Conservation (phyloP, 2,113 vertebrate genomes). For the Bufo gargarizans region DNA sequence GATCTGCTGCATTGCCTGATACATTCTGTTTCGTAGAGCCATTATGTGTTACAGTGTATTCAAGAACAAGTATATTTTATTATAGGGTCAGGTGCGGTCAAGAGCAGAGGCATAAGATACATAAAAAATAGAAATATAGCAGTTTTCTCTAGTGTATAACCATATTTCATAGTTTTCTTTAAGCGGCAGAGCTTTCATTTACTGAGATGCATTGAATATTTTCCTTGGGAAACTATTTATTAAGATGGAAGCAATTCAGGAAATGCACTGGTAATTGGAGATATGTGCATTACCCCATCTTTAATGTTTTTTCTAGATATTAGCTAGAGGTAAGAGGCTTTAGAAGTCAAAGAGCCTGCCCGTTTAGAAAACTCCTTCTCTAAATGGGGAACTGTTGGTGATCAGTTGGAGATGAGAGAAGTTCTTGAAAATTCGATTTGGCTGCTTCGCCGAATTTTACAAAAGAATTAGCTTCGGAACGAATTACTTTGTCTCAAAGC, state of each 20-base stretch:
- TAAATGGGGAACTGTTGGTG: too few species aligned
- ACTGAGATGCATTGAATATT: not conserved
- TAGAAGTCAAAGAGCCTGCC: too few species aligned
- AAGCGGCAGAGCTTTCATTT: conserved; percentile 1
- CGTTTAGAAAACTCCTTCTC: too few species aligned
- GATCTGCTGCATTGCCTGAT: not conserved
- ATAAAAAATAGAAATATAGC: not conserved
- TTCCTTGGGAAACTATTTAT: not conserved
- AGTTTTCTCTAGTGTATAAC: not conserved
- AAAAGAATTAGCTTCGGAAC: too few species aligned
- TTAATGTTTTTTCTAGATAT: too few species aligned
- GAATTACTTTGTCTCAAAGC: too few species aligned
- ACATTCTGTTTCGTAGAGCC: not conserved
- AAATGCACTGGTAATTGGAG: not conserved
- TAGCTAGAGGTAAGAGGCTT: too few species aligned
- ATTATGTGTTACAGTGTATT: not conserved
- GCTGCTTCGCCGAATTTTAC: too few species aligned
- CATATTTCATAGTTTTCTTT: not conserved
- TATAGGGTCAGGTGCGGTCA: not conserved
- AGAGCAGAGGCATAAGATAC: not conserved
- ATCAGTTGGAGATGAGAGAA: too few species aligned
- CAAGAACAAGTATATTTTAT: not conserved
- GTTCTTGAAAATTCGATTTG: too few species aligned
- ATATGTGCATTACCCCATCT: not conserved
- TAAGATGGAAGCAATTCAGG: not conserved